Base-by-base conservation (phyloP, 2,888 invertebrate species). In the Lottia scabra region DNA sequence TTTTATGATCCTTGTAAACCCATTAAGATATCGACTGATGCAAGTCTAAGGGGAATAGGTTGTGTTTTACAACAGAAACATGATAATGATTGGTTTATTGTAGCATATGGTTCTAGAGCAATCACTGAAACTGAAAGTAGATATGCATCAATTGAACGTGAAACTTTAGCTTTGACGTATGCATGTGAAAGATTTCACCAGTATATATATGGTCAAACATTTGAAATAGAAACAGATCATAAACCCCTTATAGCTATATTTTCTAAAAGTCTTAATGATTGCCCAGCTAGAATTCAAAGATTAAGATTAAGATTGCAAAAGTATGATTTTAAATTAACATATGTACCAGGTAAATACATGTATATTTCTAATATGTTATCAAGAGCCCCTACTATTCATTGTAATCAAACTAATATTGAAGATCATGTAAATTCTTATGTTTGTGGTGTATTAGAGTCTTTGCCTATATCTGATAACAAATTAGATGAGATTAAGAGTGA, bases 81-180 rank as follows among this genome's bases (percentile, higher is more conserved):
- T 38, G 66, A 48, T 19, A 62, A 46, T n/a, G 66, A 66, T 8
- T 65, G 73, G 66, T 26, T 30, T 26, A 72, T 68, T 63, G 68
- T 76, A 19, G 68, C 62, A 13, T 76, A 68, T 74, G 72, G 71
- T 15, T 76, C 74, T 16, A 65, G 74, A 63, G 68, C 72, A 44
- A 62, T 65, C 27, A 70, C 72, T 26, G 44, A 38, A 19, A 65
- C 67, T 23, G 70, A 75, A 67, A 69, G 56, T n/a, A 63, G 70
- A 16, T 75, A 74, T 45, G 69, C 70, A 38, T 62, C 46, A 45
- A 66, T 73, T 23, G 75, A 75, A 64, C 65, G 67, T 38, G 73
- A 75, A 46, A 23, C 65, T 46, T 67, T 75, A 4, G 26, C 48
- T n/a, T 67, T 75, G 12, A 65, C 63, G 43, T 76, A 71, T 75